Base-by-base conservation (phyloP, 2,888 invertebrate species). In the Ischnus inquisitorius region DNA sequence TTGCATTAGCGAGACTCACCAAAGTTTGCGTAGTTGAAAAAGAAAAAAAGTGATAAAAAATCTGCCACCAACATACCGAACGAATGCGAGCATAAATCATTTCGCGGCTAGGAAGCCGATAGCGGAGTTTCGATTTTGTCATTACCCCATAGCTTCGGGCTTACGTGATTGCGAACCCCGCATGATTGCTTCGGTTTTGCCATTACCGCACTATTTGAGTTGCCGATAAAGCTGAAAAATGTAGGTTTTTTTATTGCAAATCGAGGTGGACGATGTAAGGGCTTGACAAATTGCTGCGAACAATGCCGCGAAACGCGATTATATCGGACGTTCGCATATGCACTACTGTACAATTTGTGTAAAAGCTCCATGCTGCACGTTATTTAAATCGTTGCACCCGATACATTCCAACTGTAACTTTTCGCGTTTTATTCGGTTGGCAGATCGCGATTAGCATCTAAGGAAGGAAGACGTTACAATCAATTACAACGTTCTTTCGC, bases 211-310 rank as follows among this genome's bases (percentile, higher is more conserved):
- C 79, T 79, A 81, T 84, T 84, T 81, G 75, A 69, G 48, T 75
- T 76, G 19, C 67, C 60, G 85, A 85, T 85, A 85, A 76, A 83
- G 65, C 75, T 85, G 85, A 85, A 81, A 85, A 85, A 85, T 83
- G 79, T 69, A 79, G 34, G 79, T 71, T 82, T 71, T 82, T 82
- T 82, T 82, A 78, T 84, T 75, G 79, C 65, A 84, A 72, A 81
- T 67, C 64, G 83, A 19, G 3, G 54, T 54, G 10, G 54, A 54
- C 54, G 22, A 54, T 22, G 54, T 22, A 54, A 54, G 54, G 54
- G 19, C 54, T 72, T 89, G 87, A 90, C 87, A 88, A 89, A 90
- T 89, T 79, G 84, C 86, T 67, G 51, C 67, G 79, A 85, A 68
- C 84, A 85, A 85, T 65, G 62, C 86, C 75, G 39, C 74, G 79